phyloP scores from a whole-genome alignment of 2,113 vertebrate species.

The Pygoscelis antarcticus region DNA sequence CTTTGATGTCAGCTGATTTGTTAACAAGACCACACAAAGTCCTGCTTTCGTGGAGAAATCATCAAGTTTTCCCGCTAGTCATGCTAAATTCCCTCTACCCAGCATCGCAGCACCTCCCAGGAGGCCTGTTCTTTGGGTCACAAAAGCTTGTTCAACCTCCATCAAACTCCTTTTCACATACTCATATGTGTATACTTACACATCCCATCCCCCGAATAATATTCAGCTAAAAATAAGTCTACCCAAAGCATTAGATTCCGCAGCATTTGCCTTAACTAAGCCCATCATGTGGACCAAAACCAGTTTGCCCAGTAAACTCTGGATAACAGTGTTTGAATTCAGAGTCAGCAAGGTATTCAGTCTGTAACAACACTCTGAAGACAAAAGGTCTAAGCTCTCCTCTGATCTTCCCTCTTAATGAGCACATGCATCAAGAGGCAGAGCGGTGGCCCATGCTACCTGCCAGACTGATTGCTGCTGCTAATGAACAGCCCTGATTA shows the following conservation, averaged over 20 bases:
- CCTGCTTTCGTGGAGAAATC: neutral
- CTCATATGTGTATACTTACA: neutral
- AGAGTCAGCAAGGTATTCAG: neutral
- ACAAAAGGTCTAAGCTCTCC: neutral
- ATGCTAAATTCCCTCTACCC: neutral
- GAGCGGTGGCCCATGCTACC: neutral
- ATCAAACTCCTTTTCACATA: neutral
- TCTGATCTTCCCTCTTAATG: neutral
- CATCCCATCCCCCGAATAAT: rapidly evolving
- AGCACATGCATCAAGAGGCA: neutral
- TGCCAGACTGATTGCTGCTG: neutral
- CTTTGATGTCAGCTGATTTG: neutral
- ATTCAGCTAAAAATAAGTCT: neutral
- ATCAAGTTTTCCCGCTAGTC: neutral
- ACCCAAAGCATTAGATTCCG: neutral
- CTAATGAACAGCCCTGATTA: neutral
- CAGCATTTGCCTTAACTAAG: neutral
- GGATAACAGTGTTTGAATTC: neutral
- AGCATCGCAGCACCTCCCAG: neutral
- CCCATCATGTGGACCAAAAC: neutral
- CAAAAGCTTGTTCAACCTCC: neutral
- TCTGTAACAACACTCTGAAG: neutral
- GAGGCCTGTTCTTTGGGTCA: neutral
- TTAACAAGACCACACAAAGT: neutral
- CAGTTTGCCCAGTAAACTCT: neutral